Evolutionary conservation across 2,797 vertebrate genomes (phyloP), one percentile per base, ranked within the genome.

Genomic region (Enteromius paludinosus): DNA sequence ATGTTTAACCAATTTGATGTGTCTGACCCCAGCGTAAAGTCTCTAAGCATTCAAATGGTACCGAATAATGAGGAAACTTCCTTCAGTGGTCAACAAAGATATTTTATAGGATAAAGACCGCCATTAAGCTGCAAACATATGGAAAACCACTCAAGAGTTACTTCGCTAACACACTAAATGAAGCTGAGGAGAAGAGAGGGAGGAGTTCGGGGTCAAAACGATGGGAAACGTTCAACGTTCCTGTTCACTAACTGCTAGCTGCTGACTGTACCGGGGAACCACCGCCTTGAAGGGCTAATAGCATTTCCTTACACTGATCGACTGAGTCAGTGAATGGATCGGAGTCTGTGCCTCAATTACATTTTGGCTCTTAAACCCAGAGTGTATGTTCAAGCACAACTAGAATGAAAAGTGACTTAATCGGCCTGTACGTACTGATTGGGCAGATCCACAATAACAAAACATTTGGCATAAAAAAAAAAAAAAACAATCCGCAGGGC

Each of bases 101-200:
- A 49, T 75, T 79, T 69, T 81, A 81, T 68, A 66, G 80, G 79
- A 70, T 74, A 78, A 82, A 66, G 38, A 68, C 61, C 17, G 10
- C 59, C 38, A 61, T 78, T 72, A 59, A 45, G 28, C 78, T 45
- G 47, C 20, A 72, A 66, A 45, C 75, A 77, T 76, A 86, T 78
- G 86, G 86, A 80, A 89, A 89, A 86, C 49, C 49, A 71, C 79
- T 89, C 85, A 85, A 47, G 69, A 35, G 64, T 72, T 72, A 80
- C 62, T 78, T 70, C 11, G 38, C 65, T 52, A 73, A 33, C 8
- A 49, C n/a, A 83, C 77, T 83, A 78, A 83, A 86, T 83, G 66
- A 80, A 43, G 77, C 56, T 71, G 43, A 77, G 75, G 47, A 69
- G 41, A 79, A 76, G 35, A 79, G 43, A 64, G 54, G 78, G 81